Evolutionary conservation across 2,888 invertebrate species (phyloP), one percentile per base, ranked within the genome.

Genomic region (Schizaphis graminum): DNA sequence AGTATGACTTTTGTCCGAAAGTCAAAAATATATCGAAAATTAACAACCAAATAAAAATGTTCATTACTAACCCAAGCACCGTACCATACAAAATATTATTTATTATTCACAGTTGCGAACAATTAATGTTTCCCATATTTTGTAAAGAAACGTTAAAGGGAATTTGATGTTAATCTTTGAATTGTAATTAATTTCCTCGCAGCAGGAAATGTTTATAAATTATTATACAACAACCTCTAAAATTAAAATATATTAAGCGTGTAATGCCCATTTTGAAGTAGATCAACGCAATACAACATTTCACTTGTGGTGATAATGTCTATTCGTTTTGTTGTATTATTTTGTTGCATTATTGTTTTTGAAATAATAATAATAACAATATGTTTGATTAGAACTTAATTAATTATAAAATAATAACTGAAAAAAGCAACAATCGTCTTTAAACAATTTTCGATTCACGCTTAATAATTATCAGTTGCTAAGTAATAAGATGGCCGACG

Each of bases 111-210:
- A 77, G 77, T 77, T 44, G 35, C 77, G 35, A 21, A 77, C 21
- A 35, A 35, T n/a, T n/a, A n/a, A 77, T 77, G 77, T 77, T 77
- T 77, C 8, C 8, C 21, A 77, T 77, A 77, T 77, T 77, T 77
- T 77, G 77, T 77, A 35, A 35, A 41, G 35, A 67, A 67, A 67
- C 16, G 67, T 67, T 67, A n/a, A 16, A 67, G 67, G 13, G 13
- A 35, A 77, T 77, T 77, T 35, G 77, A 35, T 77, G 77, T 77
- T 77, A 77, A 77, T 77, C 77, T 77, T 77, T 77, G 35, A 77
- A 35, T 35, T 21, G 77, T 77, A 77, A 77, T 77, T 77, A 77
- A 77, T 77, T 77, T 77, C 35, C 77, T 77, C 35, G 35, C 21
- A 8, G 77, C 24, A 53, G 21, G 53, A 35, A 88, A 88, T 10